These are phyloP conservation scores for Hippotragus niger DNA, from an alignment of 2,113 vertebrate species.

Conservation along the genomic window DNA sequence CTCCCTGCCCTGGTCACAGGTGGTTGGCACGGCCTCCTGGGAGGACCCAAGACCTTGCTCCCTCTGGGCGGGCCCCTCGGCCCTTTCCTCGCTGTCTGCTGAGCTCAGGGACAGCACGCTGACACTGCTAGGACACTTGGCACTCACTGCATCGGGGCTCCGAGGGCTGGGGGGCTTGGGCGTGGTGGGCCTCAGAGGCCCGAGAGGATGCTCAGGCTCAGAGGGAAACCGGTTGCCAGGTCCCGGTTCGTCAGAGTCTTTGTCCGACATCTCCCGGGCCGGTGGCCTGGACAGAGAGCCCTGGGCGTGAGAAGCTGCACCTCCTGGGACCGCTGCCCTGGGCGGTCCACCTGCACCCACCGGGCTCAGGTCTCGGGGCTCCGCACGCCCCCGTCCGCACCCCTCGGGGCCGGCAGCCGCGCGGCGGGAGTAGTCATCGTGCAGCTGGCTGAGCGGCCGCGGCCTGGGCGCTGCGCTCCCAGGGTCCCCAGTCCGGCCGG, in stretches of 20 bases:
- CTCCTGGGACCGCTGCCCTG: background rate
- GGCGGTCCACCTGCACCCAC: background rate
- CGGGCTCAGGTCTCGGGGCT: background rate
- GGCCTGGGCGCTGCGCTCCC: background rate
- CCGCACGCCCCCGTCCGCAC: constrained; percentile 78
- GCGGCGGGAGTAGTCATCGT: constrained; percentile 94
- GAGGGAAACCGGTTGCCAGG: constrained; percentile 29
- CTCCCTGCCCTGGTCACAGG: constrained; percentile 61
- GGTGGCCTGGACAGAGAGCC: constrained; percentile 24
- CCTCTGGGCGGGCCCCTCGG: constrained; percentile 57
- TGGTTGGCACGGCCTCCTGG: constrained; percentile 61
- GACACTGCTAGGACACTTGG: constrained; percentile 64
- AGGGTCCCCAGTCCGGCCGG: background rate
- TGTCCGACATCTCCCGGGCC: constrained; percentile 67
- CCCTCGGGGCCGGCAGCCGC: constrained; percentile 81
- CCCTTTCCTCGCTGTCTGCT: constrained; percentile 77
- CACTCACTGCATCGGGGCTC: constrained; percentile 72
- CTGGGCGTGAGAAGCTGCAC: background rate
- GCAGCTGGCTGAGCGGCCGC: constrained; percentile 84
- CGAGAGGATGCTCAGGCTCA: constrained; percentile 34
- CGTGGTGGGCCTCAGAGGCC: constrained; percentile 74
- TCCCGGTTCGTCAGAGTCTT: constrained; percentile 37
- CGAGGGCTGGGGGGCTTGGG: constrained; percentile 83
- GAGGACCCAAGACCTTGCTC: constrained; percentile 71
- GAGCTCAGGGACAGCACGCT: constrained; percentile 81